A percentile compares a stretch with the other conserved stretches of the same genome.
phyloP scores from a whole-genome alignment of 2,113 vertebrate species.

The Notothenia coriiceps region DNA sequence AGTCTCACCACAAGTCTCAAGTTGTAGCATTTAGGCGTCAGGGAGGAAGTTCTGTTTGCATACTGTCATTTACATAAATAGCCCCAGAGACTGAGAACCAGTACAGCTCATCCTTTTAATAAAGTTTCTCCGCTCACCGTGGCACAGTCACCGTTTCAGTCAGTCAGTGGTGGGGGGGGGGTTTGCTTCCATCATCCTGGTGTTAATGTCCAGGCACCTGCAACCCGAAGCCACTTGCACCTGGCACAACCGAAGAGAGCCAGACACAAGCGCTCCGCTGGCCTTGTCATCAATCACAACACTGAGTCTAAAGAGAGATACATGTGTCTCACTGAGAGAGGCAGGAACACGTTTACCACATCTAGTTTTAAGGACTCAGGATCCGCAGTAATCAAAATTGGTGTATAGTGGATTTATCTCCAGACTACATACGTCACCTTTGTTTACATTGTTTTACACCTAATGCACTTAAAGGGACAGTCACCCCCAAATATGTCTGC shows the following conservation, averaged over 20 bases:
- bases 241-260: conserved; percentile 51
- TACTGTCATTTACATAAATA: conserved; percentile 50
- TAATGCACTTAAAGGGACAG: background rate
- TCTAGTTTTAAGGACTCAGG: background rate
- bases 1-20: conserved; percentile 13
- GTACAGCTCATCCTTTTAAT: conserved; percentile 25
- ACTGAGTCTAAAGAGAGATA: background rate
- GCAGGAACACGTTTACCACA: background rate
- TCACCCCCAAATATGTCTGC: no score
- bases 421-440: background rate
- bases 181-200: conserved; percentile 59
- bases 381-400: background rate
- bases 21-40: background rate
- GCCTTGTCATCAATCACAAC: conserved; percentile 32
- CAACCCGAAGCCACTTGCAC: conserved; percentile 65
- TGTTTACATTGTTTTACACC: background rate
- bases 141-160: conserved; percentile 39
- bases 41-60: conserved; percentile 20
- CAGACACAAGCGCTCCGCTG: conserved; percentile 31
- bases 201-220: conserved; percentile 57
- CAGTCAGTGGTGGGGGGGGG: conserved; percentile 34
- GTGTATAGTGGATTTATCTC: background rate
- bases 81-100: conserved; percentile 48
- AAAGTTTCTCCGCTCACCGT: conserved; percentile 20
- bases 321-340: background rate